Evolutionary conservation across 2,888 invertebrate species (phyloP).

Genomic region (Calliopum simillimum): DNA sequence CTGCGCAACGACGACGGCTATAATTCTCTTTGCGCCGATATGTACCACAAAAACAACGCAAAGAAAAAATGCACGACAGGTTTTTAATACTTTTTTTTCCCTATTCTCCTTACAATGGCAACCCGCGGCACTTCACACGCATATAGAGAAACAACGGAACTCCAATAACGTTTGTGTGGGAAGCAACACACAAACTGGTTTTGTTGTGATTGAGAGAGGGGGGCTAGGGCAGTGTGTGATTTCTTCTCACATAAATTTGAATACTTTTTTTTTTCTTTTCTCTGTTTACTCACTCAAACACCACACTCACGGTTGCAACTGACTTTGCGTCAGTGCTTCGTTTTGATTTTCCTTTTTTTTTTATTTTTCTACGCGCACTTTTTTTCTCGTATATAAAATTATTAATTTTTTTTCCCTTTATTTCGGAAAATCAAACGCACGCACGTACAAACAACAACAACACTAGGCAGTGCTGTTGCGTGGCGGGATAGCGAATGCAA

Average conservation of each 20-base stretch:
- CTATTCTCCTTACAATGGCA: constrained; percentile 9
- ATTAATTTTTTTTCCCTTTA: no score
- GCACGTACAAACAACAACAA: constrained; percentile 18
- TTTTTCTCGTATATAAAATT: background rate
- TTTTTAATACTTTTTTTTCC: constrained; percentile 25
- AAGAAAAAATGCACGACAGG: no score
- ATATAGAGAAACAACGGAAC: background rate
- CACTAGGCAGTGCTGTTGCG: constrained; percentile 10
- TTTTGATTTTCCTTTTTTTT: background rate
- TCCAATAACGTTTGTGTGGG: no score
- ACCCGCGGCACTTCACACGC: constrained; percentile 1
- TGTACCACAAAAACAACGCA: background rate
- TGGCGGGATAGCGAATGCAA: constrained; percentile 8
- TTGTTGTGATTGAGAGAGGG: background rate
- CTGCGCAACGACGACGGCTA: background rate
- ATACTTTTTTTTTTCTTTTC: no score
- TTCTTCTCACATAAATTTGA: background rate
- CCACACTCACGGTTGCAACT: constrained; percentile 22
- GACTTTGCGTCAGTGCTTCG: constrained; percentile 20
- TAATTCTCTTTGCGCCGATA: background rate
- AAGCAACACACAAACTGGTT: no score
- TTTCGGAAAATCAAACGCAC: constrained; percentile 18
- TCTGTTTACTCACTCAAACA: no score
- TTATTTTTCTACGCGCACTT: background rate
- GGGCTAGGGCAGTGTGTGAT: background rate